Percentiles rank a stretch among this genome's conserved stretches.
Conservation (phyloP, 2,888 invertebrate genomes). For the Epicampocera succincta region DNA sequence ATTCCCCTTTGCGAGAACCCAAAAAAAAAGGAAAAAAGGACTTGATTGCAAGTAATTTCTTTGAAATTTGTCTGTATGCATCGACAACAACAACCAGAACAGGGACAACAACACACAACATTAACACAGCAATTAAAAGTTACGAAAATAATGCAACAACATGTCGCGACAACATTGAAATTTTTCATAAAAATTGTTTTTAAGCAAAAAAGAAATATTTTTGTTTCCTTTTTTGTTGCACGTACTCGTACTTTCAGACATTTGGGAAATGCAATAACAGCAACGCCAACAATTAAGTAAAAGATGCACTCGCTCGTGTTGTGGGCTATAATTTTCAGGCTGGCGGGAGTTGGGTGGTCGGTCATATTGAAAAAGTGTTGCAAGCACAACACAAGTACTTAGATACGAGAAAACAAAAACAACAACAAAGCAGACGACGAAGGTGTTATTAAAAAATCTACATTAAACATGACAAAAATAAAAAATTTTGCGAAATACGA, state of each 20-base stretch:
- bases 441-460: slow-evolving; percentile 67
- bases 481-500: slow-evolving; percentile 38
- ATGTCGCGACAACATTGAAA: slow-evolving; percentile 72
- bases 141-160: slow-evolving; percentile 55
- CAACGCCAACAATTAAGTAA: slow-evolving; percentile 58
- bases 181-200: slow-evolving; percentile 60
- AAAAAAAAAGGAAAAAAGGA: not conserved
- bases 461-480: slow-evolving; percentile 57
- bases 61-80: slow-evolving; percentile 32
- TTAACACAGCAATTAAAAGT: slow-evolving; percentile 59
- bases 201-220: slow-evolving; percentile 27
- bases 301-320: slow-evolving; percentile 64
- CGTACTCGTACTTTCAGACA: slow-evolving; percentile 62
- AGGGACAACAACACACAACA: slow-evolving; percentile 47
- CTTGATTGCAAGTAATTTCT: slow-evolving; percentile 31
- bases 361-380: slow-evolving; percentile 31
- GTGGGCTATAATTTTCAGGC: slow-evolving; percentile 28
- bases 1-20: slow-evolving; percentile 1
- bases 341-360: slow-evolving; percentile 13
- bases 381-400: slow-evolving; percentile 22
- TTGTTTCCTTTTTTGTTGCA: slow-evolving; percentile 35
- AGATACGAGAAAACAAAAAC: not conserved
- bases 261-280: slow-evolving; percentile 64
- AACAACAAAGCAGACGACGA: slow-evolving; percentile 39
- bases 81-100: slow-evolving; percentile 1